Evolutionary conservation across 2,113 vertebrate genomes (phyloP).

Genomic region (Tetrao urogallus): DNA sequence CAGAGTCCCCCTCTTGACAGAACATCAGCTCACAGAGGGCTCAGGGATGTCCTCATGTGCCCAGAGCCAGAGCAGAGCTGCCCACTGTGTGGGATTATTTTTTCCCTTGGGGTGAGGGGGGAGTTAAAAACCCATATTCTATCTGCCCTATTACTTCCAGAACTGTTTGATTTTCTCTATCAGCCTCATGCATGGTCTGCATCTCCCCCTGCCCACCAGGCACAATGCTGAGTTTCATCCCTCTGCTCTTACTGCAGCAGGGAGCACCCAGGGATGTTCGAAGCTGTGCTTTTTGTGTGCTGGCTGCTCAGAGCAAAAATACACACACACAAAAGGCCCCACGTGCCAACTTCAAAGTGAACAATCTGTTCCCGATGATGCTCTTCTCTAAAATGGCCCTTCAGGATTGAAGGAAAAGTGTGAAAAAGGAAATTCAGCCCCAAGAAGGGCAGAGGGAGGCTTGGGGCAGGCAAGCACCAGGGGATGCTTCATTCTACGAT

Average conservation of each 20-base stretch:
- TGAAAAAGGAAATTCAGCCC: background rate
- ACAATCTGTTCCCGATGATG: background rate
- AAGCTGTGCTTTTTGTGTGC: background rate
- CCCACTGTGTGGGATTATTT: background rate
- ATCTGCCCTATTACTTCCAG: slow-evolving; percentile 8
- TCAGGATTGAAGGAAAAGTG: background rate
- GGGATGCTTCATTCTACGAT: background rate
- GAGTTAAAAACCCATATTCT: background rate
- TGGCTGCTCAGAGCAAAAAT: background rate
- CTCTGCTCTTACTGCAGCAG: background rate
- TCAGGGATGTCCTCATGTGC: background rate
- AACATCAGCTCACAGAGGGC: background rate
- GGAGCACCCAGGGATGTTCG: background rate
- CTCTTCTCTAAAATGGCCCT: background rate
- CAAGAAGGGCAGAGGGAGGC: background rate
- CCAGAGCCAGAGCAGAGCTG: no score
- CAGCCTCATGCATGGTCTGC: slow-evolving; percentile 53
- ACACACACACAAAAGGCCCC: no score
- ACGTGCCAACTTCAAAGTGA: background rate
- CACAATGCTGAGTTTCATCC: slow-evolving; percentile 37
- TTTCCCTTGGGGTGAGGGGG: background rate
- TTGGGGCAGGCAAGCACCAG: background rate
- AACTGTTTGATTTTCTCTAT: slow-evolving; percentile 66
- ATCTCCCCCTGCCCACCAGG: background rate
- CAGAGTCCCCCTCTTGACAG: background rate